Base-by-base conservation (phyloP, 2,797 vertebrate genomes). In the Phoebastria nigripes region DNA sequence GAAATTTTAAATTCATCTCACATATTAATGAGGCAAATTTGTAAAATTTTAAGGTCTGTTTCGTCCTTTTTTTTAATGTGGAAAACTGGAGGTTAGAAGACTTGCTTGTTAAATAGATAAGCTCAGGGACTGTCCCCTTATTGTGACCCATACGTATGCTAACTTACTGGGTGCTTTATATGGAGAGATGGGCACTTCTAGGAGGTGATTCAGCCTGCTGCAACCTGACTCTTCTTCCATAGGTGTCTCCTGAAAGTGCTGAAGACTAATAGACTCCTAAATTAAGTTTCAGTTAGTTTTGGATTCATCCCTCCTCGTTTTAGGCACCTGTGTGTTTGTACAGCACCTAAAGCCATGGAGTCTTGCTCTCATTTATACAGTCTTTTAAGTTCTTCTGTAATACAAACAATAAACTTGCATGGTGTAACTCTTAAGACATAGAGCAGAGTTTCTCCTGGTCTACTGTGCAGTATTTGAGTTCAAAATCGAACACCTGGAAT, bases 401-500 rank as follows among this genome's bases (percentile, higher is more conserved):
- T 5, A 37, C 14, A 56, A 67, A 28, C 44, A 79, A 35, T 56
- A 37, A 88, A 55, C 39, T 77, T 33, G 4, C 28, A 66, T 2
- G 1, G 62, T 31, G 29, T 46, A 70, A 51, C 26, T 42, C 26
- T 56, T 56, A 46, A 42, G 63, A 33, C 15, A 39, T 33, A 62
- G 46, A 62, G 11, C 56, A 71, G 74, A 58, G 46, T 88, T 91
- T 69, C n/a, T 91, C 6, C 39, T 59, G 46, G 7, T 76, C 16
- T 70, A 1, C 25, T 47, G 21, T 24, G 41, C 8, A 15, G 41
- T 67, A 21, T 33, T 81, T 37, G 51, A 93, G 37, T 41, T 94
- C 41, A 80, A 82, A 94, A 87, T 35, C 47, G 87, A 72, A 42
- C 80, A 82, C 63, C 55, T 93, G 93, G 88, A 69, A 59, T 77